Percentiles rank a stretch among this genome's conserved stretches.
Evolutionary conservation across 2,888 invertebrate species (phyloP).

Genomic region (Ormyrus rosae): DNA sequence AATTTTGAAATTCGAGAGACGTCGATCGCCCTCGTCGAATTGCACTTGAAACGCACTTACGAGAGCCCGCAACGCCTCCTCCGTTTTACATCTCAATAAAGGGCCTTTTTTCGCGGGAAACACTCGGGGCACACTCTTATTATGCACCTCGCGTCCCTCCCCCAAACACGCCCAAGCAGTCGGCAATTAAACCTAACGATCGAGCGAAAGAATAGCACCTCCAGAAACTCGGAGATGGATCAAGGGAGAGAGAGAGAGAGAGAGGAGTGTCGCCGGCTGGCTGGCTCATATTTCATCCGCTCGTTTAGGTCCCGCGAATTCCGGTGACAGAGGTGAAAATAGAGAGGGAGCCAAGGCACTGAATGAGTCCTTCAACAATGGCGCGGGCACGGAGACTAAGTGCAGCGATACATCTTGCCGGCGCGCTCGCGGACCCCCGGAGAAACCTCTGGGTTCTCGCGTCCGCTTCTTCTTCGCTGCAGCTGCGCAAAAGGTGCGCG

Average conservation of each 20-base stretch:
- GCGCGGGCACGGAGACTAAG: constrained; percentile 57
- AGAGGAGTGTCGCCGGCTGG: constrained; percentile 5
- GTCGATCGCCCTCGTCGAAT: not conserved
- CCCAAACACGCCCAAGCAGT: too few species aligned
- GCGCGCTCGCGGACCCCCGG: constrained; percentile 10
- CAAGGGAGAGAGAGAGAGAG: not conserved
- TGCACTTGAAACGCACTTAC: not conserved
- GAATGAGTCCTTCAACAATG: constrained; percentile 59
- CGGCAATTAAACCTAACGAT: constrained; percentile 45
- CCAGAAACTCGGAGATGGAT: not conserved
- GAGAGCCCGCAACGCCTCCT: too few species aligned
- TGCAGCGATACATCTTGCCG: constrained; percentile 62
- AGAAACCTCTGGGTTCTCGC: constrained; percentile 10
- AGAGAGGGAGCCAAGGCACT: constrained; percentile 26
- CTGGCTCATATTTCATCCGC: constrained; percentile 46
- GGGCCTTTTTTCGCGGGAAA: too few species aligned
- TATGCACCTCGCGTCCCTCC: too few species aligned
- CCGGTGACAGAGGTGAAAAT: constrained; percentile 29
- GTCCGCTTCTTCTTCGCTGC: constrained; percentile 18
- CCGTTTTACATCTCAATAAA: too few species aligned
- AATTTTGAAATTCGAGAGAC: too few species aligned
- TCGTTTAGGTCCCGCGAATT: constrained; percentile 39
- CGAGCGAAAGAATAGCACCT: constrained; percentile 13
- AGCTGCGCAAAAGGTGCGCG: constrained; percentile 32
- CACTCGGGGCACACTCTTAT: too few species aligned